Evolutionary conservation across 2,888 invertebrate species (phyloP).

Genomic region (Tribolium freemani): DNA sequence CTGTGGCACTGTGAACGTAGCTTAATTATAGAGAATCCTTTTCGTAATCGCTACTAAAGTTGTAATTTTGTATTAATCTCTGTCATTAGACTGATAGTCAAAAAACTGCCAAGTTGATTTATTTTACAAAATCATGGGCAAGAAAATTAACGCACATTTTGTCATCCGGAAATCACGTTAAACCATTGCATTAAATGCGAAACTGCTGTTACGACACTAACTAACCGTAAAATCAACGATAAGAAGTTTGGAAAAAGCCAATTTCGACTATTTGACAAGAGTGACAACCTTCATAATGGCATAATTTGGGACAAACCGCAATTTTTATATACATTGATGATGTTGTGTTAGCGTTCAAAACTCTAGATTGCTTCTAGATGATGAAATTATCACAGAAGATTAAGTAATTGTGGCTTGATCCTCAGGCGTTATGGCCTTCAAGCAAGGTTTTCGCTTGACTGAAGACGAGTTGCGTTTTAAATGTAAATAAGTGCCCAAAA

Average conservation of each 20-base stretch:
- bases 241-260: constrained; percentile 21
- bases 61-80: constrained; percentile 14
- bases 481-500: too few species aligned
- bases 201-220: constrained; percentile 11
- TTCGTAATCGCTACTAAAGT: constrained; percentile 19
- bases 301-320: constrained; percentile 4
- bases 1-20: constrained; percentile 10
- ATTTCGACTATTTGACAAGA: background rate
- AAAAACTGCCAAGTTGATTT: background rate
- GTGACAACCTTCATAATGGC: constrained; percentile 12
- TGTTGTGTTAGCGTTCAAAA: background rate
- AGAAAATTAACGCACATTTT: background rate
- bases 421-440: constrained; percentile 14
- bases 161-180: constrained; percentile 23
- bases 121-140: background rate
- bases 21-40: constrained; percentile 22
- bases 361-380: background rate
- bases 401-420: constrained; percentile 19
- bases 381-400: constrained; percentile 18
- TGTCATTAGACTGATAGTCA: background rate
- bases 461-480: background rate
- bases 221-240: constrained; percentile 7
- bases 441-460: background rate
- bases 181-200: constrained; percentile 21
- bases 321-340: background rate